These are phyloP conservation scores for Catalaphyllia jardinei DNA, from an alignment of 64 coral and sea anemone genomes.

Conservation along the genomic window DNA sequence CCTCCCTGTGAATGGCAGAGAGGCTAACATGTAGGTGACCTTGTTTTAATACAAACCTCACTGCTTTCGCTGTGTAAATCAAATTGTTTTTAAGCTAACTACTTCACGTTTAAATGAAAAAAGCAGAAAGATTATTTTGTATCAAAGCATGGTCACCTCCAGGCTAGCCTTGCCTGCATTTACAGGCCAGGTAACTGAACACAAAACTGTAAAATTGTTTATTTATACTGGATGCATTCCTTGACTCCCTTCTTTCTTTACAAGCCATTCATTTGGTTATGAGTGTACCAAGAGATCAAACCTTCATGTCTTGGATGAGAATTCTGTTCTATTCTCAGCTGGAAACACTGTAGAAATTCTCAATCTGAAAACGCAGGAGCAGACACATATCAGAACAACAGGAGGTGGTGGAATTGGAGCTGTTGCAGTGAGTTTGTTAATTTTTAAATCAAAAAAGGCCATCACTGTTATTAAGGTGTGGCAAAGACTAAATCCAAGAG, in stretches of 20 bases:
- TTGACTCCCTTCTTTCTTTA: constrained; percentile 36
- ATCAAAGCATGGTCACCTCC: neutral
- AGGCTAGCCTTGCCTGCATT: neutral
- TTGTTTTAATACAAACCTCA: no score
- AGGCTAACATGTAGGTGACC: no score
- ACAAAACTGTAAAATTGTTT: neutral
- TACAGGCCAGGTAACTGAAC: neutral
- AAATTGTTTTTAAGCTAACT: no score
- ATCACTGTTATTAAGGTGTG: no score
- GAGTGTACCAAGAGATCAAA: constrained; percentile 97
- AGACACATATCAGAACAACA: constrained; percentile 87
- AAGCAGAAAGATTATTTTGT: no score
- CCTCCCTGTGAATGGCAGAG: no score
- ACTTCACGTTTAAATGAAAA: no score
- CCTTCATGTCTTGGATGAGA: constrained; percentile 92
- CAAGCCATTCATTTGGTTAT: constrained; percentile 98
- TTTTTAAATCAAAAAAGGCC: neutral
- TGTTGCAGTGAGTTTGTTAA: constrained; percentile 72
- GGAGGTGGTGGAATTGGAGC: constrained; percentile 94
- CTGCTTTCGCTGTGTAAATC: no score
- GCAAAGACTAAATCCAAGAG: no score
- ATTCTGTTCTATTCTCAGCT: constrained; percentile 91
- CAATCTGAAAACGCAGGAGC: constrained; percentile 86
- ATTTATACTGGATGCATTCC: neutral
- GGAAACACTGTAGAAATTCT: constrained; percentile 88